Evolutionary conservation across 2,888 invertebrate species (phyloP).

Genomic region (Cotesia congregata): DNA sequence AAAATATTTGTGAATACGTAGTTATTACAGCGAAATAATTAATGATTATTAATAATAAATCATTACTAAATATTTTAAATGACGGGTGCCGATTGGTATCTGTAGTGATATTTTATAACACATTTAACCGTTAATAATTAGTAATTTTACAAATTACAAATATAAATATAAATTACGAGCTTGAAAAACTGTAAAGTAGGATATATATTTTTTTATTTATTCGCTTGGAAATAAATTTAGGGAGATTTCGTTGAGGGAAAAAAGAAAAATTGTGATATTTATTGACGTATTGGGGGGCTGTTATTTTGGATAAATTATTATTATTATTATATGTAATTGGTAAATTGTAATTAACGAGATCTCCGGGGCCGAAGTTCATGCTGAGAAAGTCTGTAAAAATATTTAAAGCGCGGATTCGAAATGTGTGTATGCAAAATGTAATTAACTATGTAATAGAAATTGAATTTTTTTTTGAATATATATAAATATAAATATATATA

Average conservation of each 20-base stretch:
- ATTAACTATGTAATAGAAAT: neutral
- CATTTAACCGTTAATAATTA: slow-evolving; percentile 39
- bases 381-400: slow-evolving; percentile 25
- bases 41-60: neutral
- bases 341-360: slow-evolving; percentile 23
- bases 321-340: neutral
- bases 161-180: neutral
- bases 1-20: slow-evolving; percentile 57
- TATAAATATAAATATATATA: neutral
- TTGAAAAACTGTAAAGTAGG: slow-evolving; percentile 46
- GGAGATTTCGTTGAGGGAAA: slow-evolving; percentile 36
- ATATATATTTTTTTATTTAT: slow-evolving; percentile 48
- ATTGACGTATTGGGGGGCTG: neutral
- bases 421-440: slow-evolving; percentile 30
- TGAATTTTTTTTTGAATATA: neutral
- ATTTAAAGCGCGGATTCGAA: slow-evolving; percentile 5
- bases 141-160: neutral
- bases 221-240: slow-evolving; percentile 44
- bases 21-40: slow-evolving; percentile 45
- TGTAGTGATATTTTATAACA: slow-evolving; percentile 66
- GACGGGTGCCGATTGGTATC: slow-evolving; percentile 54
- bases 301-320: slow-evolving; percentile 15
- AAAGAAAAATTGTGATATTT: slow-evolving; percentile 7
- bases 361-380: slow-evolving; percentile 9
- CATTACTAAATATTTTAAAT: slow-evolving; percentile 19